Evolutionary conservation across 2,113 vertebrate genomes (phyloP).

Genomic region (Climacteris rufus): DNA sequence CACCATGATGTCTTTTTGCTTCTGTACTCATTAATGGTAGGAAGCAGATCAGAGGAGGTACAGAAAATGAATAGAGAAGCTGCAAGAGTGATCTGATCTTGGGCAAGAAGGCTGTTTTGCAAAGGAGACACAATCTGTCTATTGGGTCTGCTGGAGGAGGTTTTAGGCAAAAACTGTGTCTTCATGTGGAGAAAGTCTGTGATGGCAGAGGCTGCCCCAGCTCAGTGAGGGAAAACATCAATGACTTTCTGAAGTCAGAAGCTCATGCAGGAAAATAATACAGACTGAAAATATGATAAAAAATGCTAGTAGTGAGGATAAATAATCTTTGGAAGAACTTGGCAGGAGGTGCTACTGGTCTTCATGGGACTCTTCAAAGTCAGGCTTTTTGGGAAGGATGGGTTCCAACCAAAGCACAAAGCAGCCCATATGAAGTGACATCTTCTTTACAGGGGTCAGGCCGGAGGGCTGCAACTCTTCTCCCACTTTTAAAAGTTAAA

Average conservation of each 20-base stretch:
- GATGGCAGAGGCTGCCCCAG: background rate
- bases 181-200: background rate
- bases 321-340: background rate
- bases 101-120: background rate
- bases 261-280: background rate
- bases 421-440: background rate
- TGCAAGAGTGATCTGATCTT: background rate
- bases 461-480: background rate
- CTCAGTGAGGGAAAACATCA: background rate
- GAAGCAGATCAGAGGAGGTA: background rate
- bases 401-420: background rate
- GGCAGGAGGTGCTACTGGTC: background rate
- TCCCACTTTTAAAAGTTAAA: background rate
- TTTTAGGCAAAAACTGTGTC: background rate
- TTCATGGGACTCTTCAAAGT: background rate
- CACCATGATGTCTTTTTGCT: fast-evolving
- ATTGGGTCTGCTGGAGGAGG: background rate
- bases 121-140: background rate
- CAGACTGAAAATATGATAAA: background rate
- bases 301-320: background rate
- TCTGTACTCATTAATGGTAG: background rate
- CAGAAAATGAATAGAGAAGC: background rate
- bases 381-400: background rate
- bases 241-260: background rate
- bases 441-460: background rate